Percentiles rank a stretch among this genome's conserved stretches.
Evolutionary conservation across 2,113 vertebrate genomes (phyloP).

Genomic region (Polypterus senegalus): DNA sequence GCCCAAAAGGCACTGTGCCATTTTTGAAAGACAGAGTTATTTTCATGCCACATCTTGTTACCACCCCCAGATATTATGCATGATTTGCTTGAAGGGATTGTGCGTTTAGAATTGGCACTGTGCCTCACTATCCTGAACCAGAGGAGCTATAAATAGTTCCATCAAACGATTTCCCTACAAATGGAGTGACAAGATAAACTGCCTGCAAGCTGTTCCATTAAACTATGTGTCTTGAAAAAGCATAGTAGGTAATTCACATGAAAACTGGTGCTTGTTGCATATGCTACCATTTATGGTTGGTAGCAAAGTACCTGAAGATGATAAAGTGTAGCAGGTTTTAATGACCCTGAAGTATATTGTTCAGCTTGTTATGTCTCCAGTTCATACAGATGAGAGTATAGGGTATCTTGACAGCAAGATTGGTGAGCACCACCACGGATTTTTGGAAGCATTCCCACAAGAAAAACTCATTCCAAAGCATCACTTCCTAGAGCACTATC

Average conservation of each 20-base stretch:
- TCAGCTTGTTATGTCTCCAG: constrained; percentile 10
- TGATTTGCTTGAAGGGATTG: constrained; percentile 18
- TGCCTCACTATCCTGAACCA: constrained; percentile 15
- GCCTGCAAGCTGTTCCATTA: constrained; percentile 10
- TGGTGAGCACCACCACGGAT: constrained; percentile 19
- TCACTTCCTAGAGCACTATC: constrained; percentile 20
- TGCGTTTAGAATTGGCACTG: constrained; percentile 12
- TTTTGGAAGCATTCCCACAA: constrained; percentile 10
- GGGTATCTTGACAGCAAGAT: constrained; percentile 20
- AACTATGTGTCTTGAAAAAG: constrained; percentile 12
- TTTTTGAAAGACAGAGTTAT: constrained; percentile 9
- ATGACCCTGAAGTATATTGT: constrained; percentile 23
- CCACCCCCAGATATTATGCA: constrained; percentile 14
- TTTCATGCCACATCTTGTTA: constrained; percentile 15
- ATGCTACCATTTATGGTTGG: constrained; percentile 20
- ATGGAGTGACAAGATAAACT: constrained; percentile 17
- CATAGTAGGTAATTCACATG: constrained; percentile 16
- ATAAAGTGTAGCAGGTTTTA: constrained; percentile 20
- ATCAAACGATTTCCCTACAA: constrained; percentile 16
- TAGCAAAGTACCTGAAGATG: constrained; percentile 13
- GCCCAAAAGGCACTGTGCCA: constrained; percentile 12
- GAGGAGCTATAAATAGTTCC: constrained; percentile 16
- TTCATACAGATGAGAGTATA: constrained; percentile 14
- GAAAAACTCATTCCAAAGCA: constrained; percentile 19
- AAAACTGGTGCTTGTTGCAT: constrained; percentile 19